Percentiles rank a stretch among this genome's conserved stretches.
phyloP scores from a whole-genome alignment of 1,140 invertebrate species.

The Drosophila lacteicornis region DNA sequence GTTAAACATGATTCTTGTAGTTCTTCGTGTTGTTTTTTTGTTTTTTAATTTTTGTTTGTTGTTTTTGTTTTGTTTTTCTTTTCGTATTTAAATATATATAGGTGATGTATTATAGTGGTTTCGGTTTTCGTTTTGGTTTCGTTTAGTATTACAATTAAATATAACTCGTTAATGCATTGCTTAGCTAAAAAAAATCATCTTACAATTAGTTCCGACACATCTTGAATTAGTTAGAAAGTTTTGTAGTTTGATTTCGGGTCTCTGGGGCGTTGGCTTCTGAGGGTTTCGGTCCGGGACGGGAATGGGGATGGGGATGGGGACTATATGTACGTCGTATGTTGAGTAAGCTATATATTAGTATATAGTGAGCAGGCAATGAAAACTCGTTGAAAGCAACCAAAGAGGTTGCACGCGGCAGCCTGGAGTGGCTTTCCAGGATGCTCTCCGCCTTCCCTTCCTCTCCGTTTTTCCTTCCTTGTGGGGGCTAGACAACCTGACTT shows the following conservation, averaged over 20 bases:
- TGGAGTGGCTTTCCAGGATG: slow-evolving; percentile 3
- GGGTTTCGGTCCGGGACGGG: neutral
- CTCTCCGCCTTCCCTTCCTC: neutral
- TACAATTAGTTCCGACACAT: slow-evolving; percentile 77
- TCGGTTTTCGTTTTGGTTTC: slow-evolving; percentile 42
- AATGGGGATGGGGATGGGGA: neutral
- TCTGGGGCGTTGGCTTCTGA: neutral
- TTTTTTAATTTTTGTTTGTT: too few relatives aligned
- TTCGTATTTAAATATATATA: slow-evolving; percentile 78
- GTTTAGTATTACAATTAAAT: slow-evolving; percentile 75
- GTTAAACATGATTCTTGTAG: slow-evolving; percentile 60
- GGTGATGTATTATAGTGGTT: slow-evolving; percentile 61
- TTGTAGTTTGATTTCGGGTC: slow-evolving; percentile 30
- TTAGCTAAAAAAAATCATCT: slow-evolving; percentile 80
- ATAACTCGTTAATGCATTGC: slow-evolving; percentile 77
- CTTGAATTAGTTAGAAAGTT: slow-evolving; percentile 65
- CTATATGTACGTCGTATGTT: slow-evolving; percentile 25
- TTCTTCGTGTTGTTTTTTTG: slow-evolving; percentile 28
- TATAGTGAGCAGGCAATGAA: slow-evolving; percentile 43
- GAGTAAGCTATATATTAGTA: slow-evolving; percentile 39
- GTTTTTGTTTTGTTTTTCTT: slow-evolving; percentile 24
- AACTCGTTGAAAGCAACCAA: slow-evolving; percentile 34
- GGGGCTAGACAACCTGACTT: slow-evolving; percentile 55
- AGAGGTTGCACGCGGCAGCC: slow-evolving; percentile 10
- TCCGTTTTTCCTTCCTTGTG: neutral